These are phyloP conservation scores for Sphaerophoria taeniata DNA, from an alignment of 2,888 invertebrate genomes.

Conservation along the genomic window DNA sequence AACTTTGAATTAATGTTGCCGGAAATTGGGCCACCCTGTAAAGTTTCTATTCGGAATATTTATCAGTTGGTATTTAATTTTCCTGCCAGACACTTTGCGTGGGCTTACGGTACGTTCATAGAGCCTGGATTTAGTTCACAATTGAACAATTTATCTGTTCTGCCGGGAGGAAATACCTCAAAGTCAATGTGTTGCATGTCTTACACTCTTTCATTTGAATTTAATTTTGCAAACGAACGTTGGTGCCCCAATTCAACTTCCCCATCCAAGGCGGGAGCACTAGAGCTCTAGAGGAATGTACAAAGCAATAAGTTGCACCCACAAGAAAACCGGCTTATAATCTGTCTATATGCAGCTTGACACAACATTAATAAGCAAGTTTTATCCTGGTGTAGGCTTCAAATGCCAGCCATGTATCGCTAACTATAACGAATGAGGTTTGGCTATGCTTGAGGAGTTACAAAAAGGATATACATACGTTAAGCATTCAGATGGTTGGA, in stretches of 20 bases:
- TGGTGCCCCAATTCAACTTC: constrained; percentile 19
- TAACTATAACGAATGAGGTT: constrained; percentile 27
- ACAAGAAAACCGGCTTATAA: constrained; percentile 20
- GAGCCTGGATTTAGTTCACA: constrained; percentile 26
- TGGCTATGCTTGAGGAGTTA: constrained; percentile 13
- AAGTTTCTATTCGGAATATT: not conserved
- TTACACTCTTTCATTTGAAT: not conserved
- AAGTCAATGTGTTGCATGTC: constrained; percentile 11
- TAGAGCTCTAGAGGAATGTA: constrained; percentile 1
- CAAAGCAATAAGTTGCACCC: constrained; percentile 17
- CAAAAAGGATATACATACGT: constrained; percentile 12
- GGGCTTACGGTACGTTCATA: constrained; percentile 5
- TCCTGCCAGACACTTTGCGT: constrained; percentile 30
- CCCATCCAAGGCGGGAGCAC: not conserved
- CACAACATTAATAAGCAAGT: constrained; percentile 4
- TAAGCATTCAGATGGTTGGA: not conserved
- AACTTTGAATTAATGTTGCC: no score
- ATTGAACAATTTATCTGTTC: constrained; percentile 33
- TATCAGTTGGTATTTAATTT: constrained; percentile 7
- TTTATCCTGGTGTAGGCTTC: constrained; percentile 14
- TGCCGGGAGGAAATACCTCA: constrained; percentile 22
- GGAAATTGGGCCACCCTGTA: not conserved
- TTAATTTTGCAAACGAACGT: constrained; percentile 6
- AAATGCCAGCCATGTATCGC: constrained; percentile 14
- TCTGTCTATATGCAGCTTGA: not conserved